Percentiles rank a stretch among this genome's conserved stretches.
These are phyloP conservation scores for Thunnus thynnus DNA, from an alignment of 2,113 vertebrate genomes.

Conservation along the genomic window DNA sequence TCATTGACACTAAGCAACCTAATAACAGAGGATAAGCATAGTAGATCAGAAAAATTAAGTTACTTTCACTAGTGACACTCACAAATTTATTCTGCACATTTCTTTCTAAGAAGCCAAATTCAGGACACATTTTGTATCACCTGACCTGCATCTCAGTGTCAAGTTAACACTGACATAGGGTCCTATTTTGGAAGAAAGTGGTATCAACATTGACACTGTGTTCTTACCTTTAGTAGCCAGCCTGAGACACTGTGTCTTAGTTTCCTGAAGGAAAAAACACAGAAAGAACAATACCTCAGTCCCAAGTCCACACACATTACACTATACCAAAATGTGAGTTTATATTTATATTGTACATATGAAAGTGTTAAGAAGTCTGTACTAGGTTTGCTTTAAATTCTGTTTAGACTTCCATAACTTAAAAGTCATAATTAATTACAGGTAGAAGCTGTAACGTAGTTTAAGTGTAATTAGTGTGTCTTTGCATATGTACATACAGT, in stretches of 20 bases:
- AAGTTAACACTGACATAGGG: not conserved
- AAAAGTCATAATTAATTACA: not conserved
- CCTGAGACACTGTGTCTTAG: constrained; percentile 97
- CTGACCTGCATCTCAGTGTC: not conserved
- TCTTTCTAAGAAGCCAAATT: not conserved
- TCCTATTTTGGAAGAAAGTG: not conserved
- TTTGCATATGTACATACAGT: not conserved
- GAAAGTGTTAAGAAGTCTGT: too few relatives aligned
- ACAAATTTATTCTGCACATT: too few relatives aligned
- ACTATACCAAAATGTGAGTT: not conserved
- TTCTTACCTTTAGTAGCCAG: constrained; percentile 98
- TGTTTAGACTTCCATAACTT: not conserved
- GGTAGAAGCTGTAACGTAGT: not conserved
- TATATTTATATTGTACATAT: not conserved
- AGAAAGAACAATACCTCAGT: constrained; percentile 5
- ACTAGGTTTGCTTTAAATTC: not conserved
- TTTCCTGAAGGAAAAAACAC: constrained; percentile 88
- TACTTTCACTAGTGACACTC: too few relatives aligned
- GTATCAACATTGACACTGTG: not conserved
- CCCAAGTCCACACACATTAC: not conserved
- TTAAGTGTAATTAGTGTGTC: not conserved
- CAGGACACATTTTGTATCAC: not conserved
- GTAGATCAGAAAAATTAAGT: too few relatives aligned
- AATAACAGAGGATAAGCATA: not conserved
- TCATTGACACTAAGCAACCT: not conserved